phyloP scores from a whole-genome alignment of 2,888 invertebrate species.

The Tenthredo livida region DNA sequence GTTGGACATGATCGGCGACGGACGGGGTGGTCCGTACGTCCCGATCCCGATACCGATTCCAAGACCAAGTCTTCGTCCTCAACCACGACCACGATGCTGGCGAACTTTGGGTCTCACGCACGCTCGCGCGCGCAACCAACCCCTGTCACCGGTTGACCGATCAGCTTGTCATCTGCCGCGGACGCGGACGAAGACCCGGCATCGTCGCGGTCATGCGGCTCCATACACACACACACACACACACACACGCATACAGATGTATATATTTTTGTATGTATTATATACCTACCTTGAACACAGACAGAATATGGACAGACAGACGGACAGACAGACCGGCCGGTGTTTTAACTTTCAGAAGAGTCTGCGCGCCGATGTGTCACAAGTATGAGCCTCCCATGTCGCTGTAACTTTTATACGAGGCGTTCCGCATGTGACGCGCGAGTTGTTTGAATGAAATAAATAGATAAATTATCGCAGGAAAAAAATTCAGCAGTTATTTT shows the following conservation, averaged over 20 bases:
- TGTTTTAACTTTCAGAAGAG: constrained; percentile 34
- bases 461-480: background rate
- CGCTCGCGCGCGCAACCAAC: constrained; percentile 51
- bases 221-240: background rate
- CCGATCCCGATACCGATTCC: constrained; percentile 53
- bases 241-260: background rate
- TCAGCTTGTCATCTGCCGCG: constrained; percentile 73
- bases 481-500: background rate
- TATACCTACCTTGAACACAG: constrained; percentile 42
- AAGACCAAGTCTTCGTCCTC: constrained; percentile 55
- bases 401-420: background rate
- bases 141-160: constrained; percentile 75
- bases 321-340: constrained; percentile 22
- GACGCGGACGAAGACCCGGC: constrained; percentile 62
- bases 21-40: constrained; percentile 75
- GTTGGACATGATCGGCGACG: constrained; percentile 75
- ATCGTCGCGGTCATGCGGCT: constrained; percentile 17
- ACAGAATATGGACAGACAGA: background rate
- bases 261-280: constrained; percentile 6
- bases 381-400: constrained; percentile 33
- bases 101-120: constrained; percentile 52
- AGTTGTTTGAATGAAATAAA: background rate
- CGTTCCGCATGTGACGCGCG: background rate
- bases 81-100: constrained; percentile 51
- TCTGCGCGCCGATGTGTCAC: constrained; percentile 39